Evolutionary conservation across 2,888 invertebrate genomes (phyloP), one percentile per base, ranked within the genome.

Genomic region (Unio delphinus): DNA sequence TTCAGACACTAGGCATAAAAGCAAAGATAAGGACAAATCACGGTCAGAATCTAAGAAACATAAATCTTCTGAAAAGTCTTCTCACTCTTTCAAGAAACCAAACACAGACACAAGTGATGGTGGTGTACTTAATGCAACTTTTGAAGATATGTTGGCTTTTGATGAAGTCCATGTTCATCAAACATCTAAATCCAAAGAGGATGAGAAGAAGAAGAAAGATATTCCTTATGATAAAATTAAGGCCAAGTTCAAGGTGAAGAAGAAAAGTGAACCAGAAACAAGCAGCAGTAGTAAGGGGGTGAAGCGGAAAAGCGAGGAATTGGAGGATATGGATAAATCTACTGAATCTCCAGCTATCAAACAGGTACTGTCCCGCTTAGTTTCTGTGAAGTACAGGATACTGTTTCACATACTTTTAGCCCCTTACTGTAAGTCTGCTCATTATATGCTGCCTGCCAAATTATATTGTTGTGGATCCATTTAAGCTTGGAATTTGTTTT

Each of bases 211-310:
- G 4, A 70, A 76, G 61, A 61, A 60, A 7, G 72, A 72, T 58
- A 69, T 69, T 57, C 75, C 72, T 57, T 81, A 81, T 73, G 79
- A 75, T 64, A 61, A 75, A 26, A 67, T 81, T 11, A 79, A 74
- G 55, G 73, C 77, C 17, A 81, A 81, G 65, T 81, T 80, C 59
- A 80, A 75, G 60, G 72, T 81, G 15, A 81, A 80, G 69, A 81
- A 80, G 67, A 79, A 68, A 57, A 69, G 61, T 54, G 77, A 77
- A 55, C 74, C 77, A 4, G 67, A 75, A 55, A 73, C 77, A 56
- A 68, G 64, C 2, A 74, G 77, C 5, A 68, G 64, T 3, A 74
- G 77, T 6, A 34, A 68, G 54, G 77, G 74, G 7, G 77, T 73
- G 15, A 71, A 69, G 56, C 66, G 73, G 57, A 73, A 72, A 63